phyloP scores from a whole-genome alignment of 2,113 vertebrate species.

The Stegastes partitus region DNA sequence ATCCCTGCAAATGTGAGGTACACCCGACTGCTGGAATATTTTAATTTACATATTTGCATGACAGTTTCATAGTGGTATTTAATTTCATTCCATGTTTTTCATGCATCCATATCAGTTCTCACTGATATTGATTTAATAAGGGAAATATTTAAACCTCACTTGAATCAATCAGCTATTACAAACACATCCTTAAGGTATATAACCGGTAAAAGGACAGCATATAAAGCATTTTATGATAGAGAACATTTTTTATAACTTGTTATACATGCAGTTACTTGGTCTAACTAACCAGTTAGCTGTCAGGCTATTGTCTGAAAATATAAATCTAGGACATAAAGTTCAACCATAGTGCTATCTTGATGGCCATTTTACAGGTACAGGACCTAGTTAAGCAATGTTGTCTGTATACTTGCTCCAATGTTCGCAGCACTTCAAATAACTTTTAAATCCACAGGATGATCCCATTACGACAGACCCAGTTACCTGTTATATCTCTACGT shows the following conservation, averaged over 20 bases:
- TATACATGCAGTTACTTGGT: no score
- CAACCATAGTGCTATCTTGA: not conserved
- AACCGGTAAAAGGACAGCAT: conserved; percentile 1
- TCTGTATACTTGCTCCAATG: conserved; percentile 10
- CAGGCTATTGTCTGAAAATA: not conserved
- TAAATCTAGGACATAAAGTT: not conserved
- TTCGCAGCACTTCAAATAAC: conserved; percentile 76
- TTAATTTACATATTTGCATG: not conserved
- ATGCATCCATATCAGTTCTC: not conserved
- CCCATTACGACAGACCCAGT: conserved; percentile 84
- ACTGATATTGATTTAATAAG: not conserved
- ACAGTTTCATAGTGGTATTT: not conserved
- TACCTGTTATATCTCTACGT: conserved; percentile 73
- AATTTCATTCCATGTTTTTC: not conserved
- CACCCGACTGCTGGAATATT: not conserved
- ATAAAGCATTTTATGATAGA: not conserved
- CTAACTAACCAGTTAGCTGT: not conserved
- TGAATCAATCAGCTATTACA: not conserved
- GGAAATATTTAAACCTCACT: not conserved
- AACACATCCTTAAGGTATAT: not conserved
- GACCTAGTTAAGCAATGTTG: not conserved
- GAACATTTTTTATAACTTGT: not conserved
- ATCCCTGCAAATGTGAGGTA: not conserved
- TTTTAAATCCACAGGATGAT: conserved; percentile 82
- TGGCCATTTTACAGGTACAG: conserved; percentile 11